Evolutionary conservation across 2,797 vertebrate genomes (phyloP).

Genomic region (Sphenopsis melanotis): DNA sequence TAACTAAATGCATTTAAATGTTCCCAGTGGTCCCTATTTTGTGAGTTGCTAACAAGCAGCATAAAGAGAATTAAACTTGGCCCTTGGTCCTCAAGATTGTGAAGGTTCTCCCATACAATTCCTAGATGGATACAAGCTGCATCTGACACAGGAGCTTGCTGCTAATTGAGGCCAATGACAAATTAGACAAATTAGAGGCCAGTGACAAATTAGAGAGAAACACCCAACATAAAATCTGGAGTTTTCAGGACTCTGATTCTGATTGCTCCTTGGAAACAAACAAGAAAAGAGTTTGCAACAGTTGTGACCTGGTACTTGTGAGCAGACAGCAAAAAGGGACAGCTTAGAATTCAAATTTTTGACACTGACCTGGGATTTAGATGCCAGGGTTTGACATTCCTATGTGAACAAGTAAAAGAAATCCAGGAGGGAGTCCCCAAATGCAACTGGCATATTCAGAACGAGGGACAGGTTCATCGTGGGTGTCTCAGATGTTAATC

Average conservation of each 20-base stretch:
- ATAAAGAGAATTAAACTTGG: not conserved
- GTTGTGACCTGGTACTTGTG: not conserved
- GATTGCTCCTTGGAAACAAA: not conserved
- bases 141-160: not conserved
- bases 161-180: not conserved
- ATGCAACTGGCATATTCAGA: not conserved
- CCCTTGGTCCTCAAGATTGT: not conserved
- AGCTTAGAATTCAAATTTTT: not conserved
- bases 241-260: not conserved
- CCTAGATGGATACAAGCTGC: not conserved
- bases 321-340: not conserved
- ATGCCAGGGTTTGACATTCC: not conserved
- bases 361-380: not conserved
- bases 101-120: not conserved
- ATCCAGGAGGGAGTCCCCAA: not conserved
- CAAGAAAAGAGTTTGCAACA: not conserved
- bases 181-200: not conserved
- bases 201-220: not conserved
- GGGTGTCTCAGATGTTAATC: not conserved
- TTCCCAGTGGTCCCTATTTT: not conserved
- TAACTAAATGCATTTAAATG: not conserved
- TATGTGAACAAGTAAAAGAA: not conserved
- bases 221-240: not conserved
- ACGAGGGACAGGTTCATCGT: not conserved
- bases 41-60: not conserved